Conservation (phyloP, 2,113 vertebrate genomes). For the Triplophysa siluroides region DNA sequence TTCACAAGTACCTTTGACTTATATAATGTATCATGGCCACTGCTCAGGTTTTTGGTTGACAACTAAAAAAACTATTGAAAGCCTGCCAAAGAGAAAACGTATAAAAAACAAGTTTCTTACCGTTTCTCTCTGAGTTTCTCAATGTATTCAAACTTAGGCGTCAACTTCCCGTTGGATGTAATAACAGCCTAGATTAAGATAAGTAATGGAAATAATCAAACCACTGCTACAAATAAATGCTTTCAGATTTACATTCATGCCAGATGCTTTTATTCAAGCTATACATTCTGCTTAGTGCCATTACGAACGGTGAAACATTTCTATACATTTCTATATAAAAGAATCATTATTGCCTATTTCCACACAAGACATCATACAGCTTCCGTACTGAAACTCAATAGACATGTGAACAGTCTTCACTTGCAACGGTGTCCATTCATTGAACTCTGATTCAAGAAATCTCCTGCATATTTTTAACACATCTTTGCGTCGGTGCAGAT, state of each 20-base stretch:
- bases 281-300: too few species aligned
- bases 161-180: constrained; percentile 89
- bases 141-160: constrained; percentile 95
- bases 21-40: neutral
- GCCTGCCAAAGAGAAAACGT: neutral
- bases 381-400: neutral
- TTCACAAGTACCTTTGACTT: constrained; percentile 15
- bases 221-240: constrained; percentile 13
- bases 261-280: too few species aligned
- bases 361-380: neutral
- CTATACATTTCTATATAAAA: too few species aligned
- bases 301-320: too few species aligned
- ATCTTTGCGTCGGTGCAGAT: neutral
- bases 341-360: neutral
- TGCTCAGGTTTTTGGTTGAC: neutral
- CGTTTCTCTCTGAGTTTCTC: constrained; percentile 88
- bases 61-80: neutral
- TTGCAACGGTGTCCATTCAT: neutral
- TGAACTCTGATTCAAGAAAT: neutral
- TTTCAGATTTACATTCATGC: neutral
- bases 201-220: constrained; percentile 59
- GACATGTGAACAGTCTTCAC: neutral
- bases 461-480: neutral
- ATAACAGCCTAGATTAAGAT: constrained; percentile 84
- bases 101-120: constrained; percentile 67